Evolutionary conservation across 1,140 invertebrate genomes (phyloP).

Genomic region (Neelides sp.): DNA sequence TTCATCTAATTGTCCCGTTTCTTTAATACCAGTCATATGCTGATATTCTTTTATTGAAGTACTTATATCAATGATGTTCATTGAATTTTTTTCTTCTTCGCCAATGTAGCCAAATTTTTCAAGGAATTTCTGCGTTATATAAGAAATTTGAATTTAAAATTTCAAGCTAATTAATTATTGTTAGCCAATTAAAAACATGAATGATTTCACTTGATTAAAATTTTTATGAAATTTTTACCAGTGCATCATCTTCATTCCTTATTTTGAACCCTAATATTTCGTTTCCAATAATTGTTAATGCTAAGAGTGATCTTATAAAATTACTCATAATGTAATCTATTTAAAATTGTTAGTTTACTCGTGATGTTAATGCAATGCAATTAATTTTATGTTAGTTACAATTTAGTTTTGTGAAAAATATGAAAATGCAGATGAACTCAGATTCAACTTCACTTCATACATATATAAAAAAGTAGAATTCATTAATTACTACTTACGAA

Average conservation of each 20-base stretch:
- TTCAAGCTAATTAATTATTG: slow-evolving; percentile 10
- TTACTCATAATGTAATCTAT: too few species aligned
- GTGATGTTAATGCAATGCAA: too few species aligned
- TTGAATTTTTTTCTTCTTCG: slow-evolving; percentile 5
- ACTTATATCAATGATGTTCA: not conserved
- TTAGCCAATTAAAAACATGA: not conserved
- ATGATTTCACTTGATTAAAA: not conserved
- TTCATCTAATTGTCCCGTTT: slow-evolving; percentile 46
- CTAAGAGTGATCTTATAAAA: not conserved
- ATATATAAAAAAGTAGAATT: too few species aligned
- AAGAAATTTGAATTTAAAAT: not conserved
- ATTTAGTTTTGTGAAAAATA: too few species aligned
- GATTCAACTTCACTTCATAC: too few species aligned
- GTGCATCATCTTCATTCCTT: slow-evolving; percentile 4
- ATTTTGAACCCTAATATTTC: slow-evolving; percentile 1
- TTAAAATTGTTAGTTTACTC: too few species aligned
- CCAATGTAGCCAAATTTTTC: slow-evolving; percentile 19
- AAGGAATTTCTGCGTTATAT: not conserved
- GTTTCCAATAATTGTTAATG: not conserved
- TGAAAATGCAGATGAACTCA: too few species aligned
- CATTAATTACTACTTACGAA: too few species aligned
- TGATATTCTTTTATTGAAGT: slow-evolving; percentile 15
- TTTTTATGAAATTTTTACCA: slow-evolving; percentile 5
- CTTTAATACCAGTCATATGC: slow-evolving; percentile 15
- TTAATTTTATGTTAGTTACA: too few species aligned